These are phyloP conservation scores for Patiria miniata DNA, from an alignment of 35 echinoderm and acorn worm species.

Conservation along the genomic window DNA sequence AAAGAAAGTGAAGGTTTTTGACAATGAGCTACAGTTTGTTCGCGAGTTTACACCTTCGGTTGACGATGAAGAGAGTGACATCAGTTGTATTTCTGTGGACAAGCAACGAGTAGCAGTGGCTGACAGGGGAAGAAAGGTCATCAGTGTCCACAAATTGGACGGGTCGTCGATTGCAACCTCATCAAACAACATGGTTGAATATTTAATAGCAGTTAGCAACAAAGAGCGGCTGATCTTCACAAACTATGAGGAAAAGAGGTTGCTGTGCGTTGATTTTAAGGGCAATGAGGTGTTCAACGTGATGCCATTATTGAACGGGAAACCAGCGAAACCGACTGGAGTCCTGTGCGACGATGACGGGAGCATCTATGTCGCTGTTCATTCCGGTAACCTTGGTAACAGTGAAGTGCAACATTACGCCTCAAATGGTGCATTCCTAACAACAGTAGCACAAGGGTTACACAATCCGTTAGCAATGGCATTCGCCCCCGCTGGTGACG, in stretches of 20 bases:
- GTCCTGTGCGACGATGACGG: no score
- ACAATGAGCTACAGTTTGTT: neutral
- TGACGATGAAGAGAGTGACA: neutral
- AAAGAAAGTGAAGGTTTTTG: conserved; percentile 11
- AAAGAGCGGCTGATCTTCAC: no score
- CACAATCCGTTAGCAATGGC: neutral
- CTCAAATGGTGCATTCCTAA: neutral
- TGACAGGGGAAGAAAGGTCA: neutral
- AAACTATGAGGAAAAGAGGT: no score
- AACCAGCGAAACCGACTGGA: no score
- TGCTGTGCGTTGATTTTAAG: no score
- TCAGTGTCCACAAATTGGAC: neutral
- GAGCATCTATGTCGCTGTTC: no score
- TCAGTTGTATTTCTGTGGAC: neutral
- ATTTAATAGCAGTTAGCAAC: no score
- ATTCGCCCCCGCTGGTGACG: neutral
- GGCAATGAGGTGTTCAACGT: no score
- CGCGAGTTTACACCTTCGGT: neutral
- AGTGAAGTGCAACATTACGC: conserved; percentile 17
- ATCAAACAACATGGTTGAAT: no score
- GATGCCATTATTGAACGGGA: no score
- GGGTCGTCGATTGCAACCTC: neutral
- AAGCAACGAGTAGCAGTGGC: neutral
- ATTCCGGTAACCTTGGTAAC: neutral
- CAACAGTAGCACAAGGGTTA: conserved; percentile 12